Conservation (phyloP, 1,140 invertebrate species). For the Ceratosolen solmsi region DNA sequence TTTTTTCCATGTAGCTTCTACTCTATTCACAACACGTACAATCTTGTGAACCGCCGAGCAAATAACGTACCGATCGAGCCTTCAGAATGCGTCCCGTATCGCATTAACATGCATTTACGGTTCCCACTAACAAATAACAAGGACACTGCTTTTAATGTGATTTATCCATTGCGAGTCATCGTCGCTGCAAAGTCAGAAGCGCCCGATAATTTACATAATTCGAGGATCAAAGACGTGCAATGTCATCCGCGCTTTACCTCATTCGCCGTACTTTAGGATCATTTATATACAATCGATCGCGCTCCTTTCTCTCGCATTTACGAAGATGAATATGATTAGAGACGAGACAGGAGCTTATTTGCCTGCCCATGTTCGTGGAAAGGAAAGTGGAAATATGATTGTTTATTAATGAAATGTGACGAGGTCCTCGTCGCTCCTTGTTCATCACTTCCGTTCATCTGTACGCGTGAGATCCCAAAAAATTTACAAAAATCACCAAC, state of each 20-base stretch:
- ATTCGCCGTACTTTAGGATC: too few species aligned
- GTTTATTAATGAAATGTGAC: constrained; percentile 20
- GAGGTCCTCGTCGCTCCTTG: neutral
- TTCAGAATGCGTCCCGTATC: neutral
- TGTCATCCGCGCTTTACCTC: neutral
- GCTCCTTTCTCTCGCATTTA: neutral
- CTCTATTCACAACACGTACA: neutral
- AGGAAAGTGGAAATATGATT: constrained; percentile 10
- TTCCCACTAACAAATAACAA: neutral
- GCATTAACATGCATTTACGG: neutral
- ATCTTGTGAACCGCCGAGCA: neutral
- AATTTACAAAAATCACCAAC: too few species aligned
- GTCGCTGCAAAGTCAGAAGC: neutral
- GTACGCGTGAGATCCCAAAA: neutral
- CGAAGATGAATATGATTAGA: too few species aligned
- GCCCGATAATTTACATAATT: neutral
- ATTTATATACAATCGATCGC: too few species aligned
- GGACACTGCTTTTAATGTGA: neutral
- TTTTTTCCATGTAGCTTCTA: neutral
- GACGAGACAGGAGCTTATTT: neutral
- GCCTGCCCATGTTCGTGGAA: neutral
- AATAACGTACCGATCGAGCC: neutral
- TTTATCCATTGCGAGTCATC: neutral
- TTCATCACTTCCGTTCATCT: neutral
- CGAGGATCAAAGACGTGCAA: too few species aligned